Base-by-base conservation (phyloP, 2,888 invertebrate species). In the Griposia aprilina region DNA sequence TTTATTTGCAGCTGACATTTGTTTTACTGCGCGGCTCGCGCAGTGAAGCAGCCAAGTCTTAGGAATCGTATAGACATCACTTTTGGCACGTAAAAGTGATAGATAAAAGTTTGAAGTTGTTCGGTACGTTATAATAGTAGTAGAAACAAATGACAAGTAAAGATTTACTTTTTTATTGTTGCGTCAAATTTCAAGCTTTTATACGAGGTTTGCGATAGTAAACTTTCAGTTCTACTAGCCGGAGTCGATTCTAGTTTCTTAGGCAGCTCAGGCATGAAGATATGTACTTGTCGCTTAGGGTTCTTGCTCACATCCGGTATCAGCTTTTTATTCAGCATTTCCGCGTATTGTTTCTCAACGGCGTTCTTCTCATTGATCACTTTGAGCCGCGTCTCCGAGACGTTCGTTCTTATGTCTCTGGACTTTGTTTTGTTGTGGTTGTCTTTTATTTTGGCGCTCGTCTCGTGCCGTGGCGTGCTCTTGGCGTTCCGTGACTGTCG, bases 201-300 rank as follows among this genome's bases (percentile, higher is more conserved):
- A 78, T 85, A 87, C 55, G 92, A 88, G 30, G 90, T 89, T 62
- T 93, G 93, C 23, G 96, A 95, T 36, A 96, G 71, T 52, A 96
- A 85, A 88, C 96, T 96, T 80, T 94, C 96, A 1, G 94, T 88
- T 79, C 93, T 90, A 80, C 94, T 95, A 0, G 94, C 91, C 0
- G 88, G 77, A 36, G 87, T 93, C 0, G 94, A 94, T 77, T 90
- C 90, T 77, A 96, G 96, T 89, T 97, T 98, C 74, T 97, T 97
- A 84, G 98, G 94, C 91, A 97, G 96, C 68, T 96, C 96, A 0
- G 98, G 98, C 97, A 98, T 98, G 90, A 98, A 98, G 81, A 98
- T 98, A 91, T 98, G 98, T 55, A 98, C 95, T 91, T 98, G 98
- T 84, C 97, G 97, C 89, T 97, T 97, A 13, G 95, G 90, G 73